Base-by-base conservation (phyloP, 2,888 invertebrate genomes). In the Dryobotodes eremita region DNA sequence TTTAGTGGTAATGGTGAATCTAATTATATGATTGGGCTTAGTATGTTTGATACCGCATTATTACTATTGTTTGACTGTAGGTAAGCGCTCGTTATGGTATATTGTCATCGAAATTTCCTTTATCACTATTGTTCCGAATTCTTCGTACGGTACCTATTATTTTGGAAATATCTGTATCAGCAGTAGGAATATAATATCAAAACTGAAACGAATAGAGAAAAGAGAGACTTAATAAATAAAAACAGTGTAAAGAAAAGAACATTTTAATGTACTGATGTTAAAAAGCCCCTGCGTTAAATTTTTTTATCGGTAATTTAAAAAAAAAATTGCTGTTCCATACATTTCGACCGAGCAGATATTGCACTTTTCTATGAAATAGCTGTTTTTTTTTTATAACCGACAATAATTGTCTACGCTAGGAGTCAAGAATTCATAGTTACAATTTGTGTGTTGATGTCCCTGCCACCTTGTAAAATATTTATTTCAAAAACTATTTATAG, bases 11-110 rank as follows among this genome's bases (percentile, higher is more conserved):
- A 31, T 57, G n/a, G 23, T 42, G 50, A 59, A 62, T 70, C 26
- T 66, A 82, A 59, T 75, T n/a, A 68, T 59, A 65, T 10, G 31
- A 17, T 62, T 57, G 17, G 11, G 26, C 20, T 65, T 70, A 26
- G 61, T 42, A 48, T 48, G 62, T 71, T 64, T 55, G n/a, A 42
- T 17, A 36, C 6, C 0, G 1, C 1, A n/a, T 1, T 20, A 11
- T 57, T 68, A 70, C 20, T 48, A 53, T 55, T 69, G 23, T 57
- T 77, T 26, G 2, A 77, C 17, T 31, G 26, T 20, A 36, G 5
- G 20, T 31, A 31, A 31, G 48, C 50, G 31, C 31, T 1, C 31
- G 23, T 50, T 50, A 50, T 15, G 50, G 15, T 31, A 50, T 23
- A 53, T 23, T 69, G 17, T 7, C 36, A 10, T 31, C 0, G 17